Conservation (phyloP, 2,113 vertebrate species). For the Alosa alosa region DNA sequence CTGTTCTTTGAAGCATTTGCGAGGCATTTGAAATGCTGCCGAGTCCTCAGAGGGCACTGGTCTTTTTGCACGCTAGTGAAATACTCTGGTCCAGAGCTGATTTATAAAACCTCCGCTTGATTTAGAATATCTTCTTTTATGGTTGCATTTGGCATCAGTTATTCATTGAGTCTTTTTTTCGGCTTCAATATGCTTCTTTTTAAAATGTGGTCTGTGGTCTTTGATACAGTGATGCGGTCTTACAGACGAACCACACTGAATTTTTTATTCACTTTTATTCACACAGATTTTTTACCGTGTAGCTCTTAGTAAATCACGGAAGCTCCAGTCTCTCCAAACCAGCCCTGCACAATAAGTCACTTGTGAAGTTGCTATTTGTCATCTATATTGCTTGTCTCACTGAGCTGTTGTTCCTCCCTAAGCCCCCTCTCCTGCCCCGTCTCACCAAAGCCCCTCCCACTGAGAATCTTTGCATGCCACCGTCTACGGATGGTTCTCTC, state of each 20-base stretch:
- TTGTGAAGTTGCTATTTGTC: constrained; percentile 6
- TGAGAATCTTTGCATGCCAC: constrained; percentile 52
- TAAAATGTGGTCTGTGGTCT: neutral
- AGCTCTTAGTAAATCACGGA: neutral
- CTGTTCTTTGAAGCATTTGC: neutral
- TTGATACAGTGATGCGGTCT: neutral
- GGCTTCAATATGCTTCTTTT: neutral
- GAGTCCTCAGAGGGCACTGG: neutral
- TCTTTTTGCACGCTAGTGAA: constrained; percentile 9
- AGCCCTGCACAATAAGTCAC: neutral
- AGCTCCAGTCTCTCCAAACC: neutral
- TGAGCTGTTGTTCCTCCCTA: constrained; percentile 10
- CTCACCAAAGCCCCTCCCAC: constrained; percentile 29
- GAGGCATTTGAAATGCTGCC: neutral
- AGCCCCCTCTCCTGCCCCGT: neutral
- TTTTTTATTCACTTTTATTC: neutral
- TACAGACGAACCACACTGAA: neutral
- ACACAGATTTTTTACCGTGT: neutral
- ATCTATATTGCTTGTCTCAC: constrained; percentile 9
- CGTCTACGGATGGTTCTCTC: constrained; percentile 45
- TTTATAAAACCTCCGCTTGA: neutral
- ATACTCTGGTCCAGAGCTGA: constrained; percentile 1
- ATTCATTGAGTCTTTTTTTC: neutral
- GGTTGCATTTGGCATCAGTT: neutral
- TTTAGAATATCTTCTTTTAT: neutral